Evolutionary conservation across 2,888 invertebrate species (phyloP).

Genomic region (Cryptus viduatorius): DNA sequence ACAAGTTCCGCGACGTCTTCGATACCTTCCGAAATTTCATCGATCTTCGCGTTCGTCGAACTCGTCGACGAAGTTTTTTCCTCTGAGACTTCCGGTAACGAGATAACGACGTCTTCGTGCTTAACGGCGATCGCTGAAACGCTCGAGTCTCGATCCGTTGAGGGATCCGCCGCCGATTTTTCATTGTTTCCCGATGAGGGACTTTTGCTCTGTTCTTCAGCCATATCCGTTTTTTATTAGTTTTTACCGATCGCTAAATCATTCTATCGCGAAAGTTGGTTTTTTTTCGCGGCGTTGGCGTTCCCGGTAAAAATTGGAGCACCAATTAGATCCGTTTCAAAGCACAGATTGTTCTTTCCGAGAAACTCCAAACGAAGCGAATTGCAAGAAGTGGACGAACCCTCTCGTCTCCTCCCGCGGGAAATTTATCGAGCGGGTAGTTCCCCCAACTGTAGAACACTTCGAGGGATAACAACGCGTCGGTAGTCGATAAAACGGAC

Average conservation of each 20-base stretch:
- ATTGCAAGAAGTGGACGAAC: neutral
- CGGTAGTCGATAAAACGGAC: conserved; percentile 14
- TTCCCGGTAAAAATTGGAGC: neutral
- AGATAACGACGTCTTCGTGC: neutral
- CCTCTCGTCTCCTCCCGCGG: neutral
- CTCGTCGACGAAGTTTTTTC: neutral
- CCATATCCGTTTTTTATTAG: conserved; percentile 5
- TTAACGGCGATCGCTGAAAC: neutral
- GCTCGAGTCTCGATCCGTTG: neutral
- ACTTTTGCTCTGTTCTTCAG: conserved; percentile 41
- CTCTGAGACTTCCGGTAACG: neutral
- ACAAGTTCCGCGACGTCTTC: neutral
- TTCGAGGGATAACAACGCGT: neutral
- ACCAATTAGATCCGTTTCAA: neutral
- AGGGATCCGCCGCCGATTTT: neutral
- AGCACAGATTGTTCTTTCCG: neutral
- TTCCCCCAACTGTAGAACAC: neutral
- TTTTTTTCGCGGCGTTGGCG: neutral
- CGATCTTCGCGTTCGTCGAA: neutral
- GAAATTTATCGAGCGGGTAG: conserved; percentile 20
- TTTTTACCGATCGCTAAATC: conserved; percentile 14
- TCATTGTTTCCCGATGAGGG: conserved; percentile 1
- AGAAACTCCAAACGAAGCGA: neutral
- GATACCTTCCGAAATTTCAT: neutral
- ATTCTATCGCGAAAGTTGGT: conserved; percentile 15